Base-by-base conservation (phyloP, 2,888 invertebrate species). In the Byasa hedistus region DNA sequence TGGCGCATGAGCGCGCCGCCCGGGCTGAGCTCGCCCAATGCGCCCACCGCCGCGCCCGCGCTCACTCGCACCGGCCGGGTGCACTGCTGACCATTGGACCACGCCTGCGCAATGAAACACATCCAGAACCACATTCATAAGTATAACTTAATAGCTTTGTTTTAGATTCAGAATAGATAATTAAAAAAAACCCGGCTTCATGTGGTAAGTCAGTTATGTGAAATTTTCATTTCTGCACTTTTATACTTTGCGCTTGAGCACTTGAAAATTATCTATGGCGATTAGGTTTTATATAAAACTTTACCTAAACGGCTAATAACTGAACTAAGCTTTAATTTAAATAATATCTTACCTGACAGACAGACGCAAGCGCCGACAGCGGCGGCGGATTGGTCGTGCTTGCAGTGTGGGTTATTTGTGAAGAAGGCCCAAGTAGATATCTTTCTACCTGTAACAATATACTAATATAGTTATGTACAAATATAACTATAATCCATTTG, bases 1-100 rank as follows among this genome's bases (percentile, higher is more conserved):
- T 96, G 96, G 72, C 97, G 94, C 98, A 98, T 98, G 48, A 98
- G 92, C 36, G 95, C 95, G 24, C 98, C 98, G 64, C 98, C 98
- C 1, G 98, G 98, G 71, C 97, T 97, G 44, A 98, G 92, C 87
- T 98, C 98, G 5, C 97, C 97, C 7, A 98, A 88, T 64, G 96
- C 97, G 75, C 95, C 95, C 39, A 97, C 96, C 2, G 98, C 97
- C 1, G 95, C 95, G 64, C 95, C 94, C 19, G 96, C 95, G 74
- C 93, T 93, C 57, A 96, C 94, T 8, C 96, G 88, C 62, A 93
- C 90, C 72, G 94, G 94, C 69, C 95, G 92, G 27, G 91, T 86
- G 70, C 94, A 92, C 71, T 93, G 92, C 72, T 93, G 92, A 27
- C 92, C 92, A 90, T 94, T 94, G 54, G 91, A 90, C 85, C 91